Evolutionary conservation across 1,140 invertebrate genomes (phyloP).

Genomic region (Platorchestia sp.): DNA sequence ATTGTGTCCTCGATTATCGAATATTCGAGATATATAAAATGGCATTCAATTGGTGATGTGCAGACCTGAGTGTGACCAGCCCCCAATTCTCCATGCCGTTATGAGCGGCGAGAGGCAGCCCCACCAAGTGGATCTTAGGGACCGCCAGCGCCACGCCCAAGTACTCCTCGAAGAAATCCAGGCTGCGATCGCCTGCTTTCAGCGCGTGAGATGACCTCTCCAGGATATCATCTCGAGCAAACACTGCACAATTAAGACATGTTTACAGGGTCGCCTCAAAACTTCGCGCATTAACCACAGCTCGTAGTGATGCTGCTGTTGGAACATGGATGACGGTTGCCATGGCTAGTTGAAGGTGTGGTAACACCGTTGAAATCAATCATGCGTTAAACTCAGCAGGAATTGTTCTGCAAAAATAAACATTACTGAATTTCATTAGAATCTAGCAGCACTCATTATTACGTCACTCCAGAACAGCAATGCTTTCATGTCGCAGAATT

Average conservation of each 20-base stretch:
- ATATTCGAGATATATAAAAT: not conserved
- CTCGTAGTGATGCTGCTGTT: no score
- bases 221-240: constrained; percentile 86
- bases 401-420: no score
- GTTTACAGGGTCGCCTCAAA: no score
- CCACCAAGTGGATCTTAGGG: constrained; percentile 86
- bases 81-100: constrained; percentile 76
- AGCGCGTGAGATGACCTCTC: constrained; percentile 81
- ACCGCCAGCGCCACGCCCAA: constrained; percentile 80
- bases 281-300: no score
- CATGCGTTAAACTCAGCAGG: no score
- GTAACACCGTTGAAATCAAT: not conserved
- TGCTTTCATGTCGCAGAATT: no score
- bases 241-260: constrained; percentile 74
- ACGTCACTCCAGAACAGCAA: no score
- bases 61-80: constrained; percentile 80
- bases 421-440: no score
- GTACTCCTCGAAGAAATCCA: constrained; percentile 79
- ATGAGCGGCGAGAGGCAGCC: constrained; percentile 83
- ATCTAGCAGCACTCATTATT: no score
- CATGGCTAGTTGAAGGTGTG: not conserved
- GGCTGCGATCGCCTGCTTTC: constrained; percentile 76
- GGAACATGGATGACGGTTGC: not conserved
- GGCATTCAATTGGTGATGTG: not conserved
- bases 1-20: no score